A percentile compares a stretch with the other conserved stretches of the same genome.
phyloP scores from a whole-genome alignment of 2,888 invertebrate genomes.

The Campaea margaritaria region DNA sequence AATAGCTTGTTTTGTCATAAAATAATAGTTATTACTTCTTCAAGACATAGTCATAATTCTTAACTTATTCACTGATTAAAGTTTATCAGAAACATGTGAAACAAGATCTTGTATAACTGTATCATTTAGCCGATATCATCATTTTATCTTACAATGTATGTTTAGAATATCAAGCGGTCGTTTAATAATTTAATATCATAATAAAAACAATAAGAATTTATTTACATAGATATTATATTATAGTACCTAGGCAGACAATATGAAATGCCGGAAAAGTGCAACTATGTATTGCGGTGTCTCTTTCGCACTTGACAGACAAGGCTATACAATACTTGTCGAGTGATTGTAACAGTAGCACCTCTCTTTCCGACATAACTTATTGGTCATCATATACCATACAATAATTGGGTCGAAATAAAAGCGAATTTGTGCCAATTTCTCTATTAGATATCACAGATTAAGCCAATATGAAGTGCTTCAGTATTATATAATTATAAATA shows the following conservation, averaged over 20 bases:
- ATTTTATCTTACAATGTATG: slow-evolving; percentile 14
- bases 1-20: too few species aligned
- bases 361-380: slow-evolving; percentile 30
- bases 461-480: slow-evolving; percentile 69
- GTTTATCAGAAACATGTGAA: too few species aligned
- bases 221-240: slow-evolving; percentile 42
- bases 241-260: background rate
- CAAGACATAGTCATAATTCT: too few species aligned
- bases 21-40: too few species aligned
- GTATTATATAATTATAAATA: slow-evolving; percentile 36
- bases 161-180: slow-evolving; percentile 59
- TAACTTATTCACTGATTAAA: too few species aligned
- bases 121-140: background rate
- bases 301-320: background rate
- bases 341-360: background rate
- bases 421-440: slow-evolving; percentile 61
- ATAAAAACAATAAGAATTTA: slow-evolving; percentile 46
- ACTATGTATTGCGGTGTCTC: slow-evolving; percentile 1
- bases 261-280: background rate
- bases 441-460: slow-evolving; percentile 79
- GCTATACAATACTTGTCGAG: background rate
- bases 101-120: background rate
- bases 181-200: slow-evolving; percentile 58
- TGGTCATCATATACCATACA: slow-evolving; percentile 17
- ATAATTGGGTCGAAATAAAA: slow-evolving; percentile 42